Base-by-base conservation (phyloP, 2,797 vertebrate species). In the Cercopithecus diana region DNA sequence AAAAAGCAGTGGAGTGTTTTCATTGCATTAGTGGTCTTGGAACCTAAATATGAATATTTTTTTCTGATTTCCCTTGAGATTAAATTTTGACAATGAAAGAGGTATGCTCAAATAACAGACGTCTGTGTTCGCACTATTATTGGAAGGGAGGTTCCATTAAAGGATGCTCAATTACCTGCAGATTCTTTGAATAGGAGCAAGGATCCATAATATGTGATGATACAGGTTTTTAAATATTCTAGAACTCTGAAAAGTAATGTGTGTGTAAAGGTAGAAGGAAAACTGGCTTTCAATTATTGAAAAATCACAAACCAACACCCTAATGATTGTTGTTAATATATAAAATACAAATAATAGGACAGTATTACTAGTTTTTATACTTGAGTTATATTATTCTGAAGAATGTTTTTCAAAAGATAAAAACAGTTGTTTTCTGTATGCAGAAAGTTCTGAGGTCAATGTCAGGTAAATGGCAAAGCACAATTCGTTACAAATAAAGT, bases 41-140 rank as follows among this genome's bases (percentile, higher is more conserved):
- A 92, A 95, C 57, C 95, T 94, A 82, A 96, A 70, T 75, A 94
- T 95, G 58, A 90, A 55, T 95, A 58, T 58, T 93, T 72, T 70
- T 96, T 97, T 90, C 82, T 94, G 55, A 96, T 93, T 96, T 98
- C 95, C 93, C 95, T 93, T 93, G 97, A 98, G 93, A 98, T 97
- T 97, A 95, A 93, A 95, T 97, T 98, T 97, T 97, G 95, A 97
- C 97, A 98, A 15, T 95, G 82, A 96, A 81, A 86, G 81, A 93
- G 82, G 52, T 82, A 89, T 91, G 95, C 57, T 95, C 95, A 45
- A 93, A 82, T 96, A 90, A 90, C 48, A 41, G 39, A 97, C 75
- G 76, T 97, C 92, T 95, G 82, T 96, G 93, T 90, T 97, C 91
- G 87, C 79, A 91, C 45, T 70, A 52, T 90, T 88, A 33, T 81